A percentile compares a stretch with the other conserved stretches of the same genome.
These are phyloP conservation scores for Podargus strigoides DNA, from an alignment of 2,797 vertebrate genomes.

Conservation along the genomic window DNA sequence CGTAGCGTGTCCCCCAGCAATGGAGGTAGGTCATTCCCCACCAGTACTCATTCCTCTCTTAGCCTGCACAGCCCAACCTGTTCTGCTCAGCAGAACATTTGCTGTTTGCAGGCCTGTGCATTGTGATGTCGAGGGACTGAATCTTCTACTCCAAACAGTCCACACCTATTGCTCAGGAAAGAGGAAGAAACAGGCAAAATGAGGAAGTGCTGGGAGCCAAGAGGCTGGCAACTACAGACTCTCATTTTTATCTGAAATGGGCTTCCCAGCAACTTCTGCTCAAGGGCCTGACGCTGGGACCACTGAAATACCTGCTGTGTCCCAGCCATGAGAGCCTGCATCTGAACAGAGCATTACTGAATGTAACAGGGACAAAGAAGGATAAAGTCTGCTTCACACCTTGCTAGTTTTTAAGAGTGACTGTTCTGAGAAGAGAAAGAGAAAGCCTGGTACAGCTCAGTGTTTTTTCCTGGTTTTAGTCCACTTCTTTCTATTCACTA, in stretches of 20 bases:
- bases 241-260: neutral
- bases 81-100: neutral
- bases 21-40: neutral
- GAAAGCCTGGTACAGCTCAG: neutral
- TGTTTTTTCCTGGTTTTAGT: neutral
- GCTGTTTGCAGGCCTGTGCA: neutral
- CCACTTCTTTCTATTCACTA: neutral
- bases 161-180: accelerated
- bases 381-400: neutral
- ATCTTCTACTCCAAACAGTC: neutral
- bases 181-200: neutral
- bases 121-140: neutral
- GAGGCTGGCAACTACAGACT: neutral
- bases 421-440: neutral
- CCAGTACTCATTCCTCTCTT: neutral
- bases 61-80: neutral
- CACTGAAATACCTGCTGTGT: neutral
- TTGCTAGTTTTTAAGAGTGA: neutral
- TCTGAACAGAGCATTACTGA: neutral
- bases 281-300: neutral
- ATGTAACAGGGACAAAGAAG: neutral
- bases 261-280: neutral
- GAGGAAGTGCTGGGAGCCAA: neutral
- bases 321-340: neutral
- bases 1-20: accelerated